Conservation (phyloP, 1,140 invertebrate species). For the Linepithema humile region DNA sequence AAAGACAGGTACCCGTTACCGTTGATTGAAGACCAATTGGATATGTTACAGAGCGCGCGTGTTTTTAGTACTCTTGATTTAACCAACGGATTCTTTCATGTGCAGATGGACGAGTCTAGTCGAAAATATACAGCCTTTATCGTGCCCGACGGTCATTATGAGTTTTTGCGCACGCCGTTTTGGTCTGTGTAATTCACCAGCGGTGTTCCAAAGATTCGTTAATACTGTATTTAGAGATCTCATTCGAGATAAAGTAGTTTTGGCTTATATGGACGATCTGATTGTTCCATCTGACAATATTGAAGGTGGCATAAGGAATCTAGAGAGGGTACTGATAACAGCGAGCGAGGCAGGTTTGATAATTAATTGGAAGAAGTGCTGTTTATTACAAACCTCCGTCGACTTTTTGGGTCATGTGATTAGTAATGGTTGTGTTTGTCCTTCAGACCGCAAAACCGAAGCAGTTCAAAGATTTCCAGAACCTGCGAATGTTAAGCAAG, state of each 20-base stretch:
- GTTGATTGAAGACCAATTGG: constrained; percentile 83
- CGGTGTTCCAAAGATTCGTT: background rate
- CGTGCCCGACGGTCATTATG: background rate
- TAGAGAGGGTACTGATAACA: background rate
- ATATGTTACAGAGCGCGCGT: constrained; percentile 72
- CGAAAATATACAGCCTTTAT: background rate
- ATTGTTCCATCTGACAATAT: background rate
- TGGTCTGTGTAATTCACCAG: background rate
- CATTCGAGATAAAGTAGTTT: background rate
- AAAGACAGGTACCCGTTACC: constrained; percentile 83
- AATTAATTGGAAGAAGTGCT: background rate
- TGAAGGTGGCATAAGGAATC: background rate
- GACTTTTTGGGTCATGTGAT: background rate
- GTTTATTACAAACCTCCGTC: background rate
- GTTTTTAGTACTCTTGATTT: constrained; percentile 73
- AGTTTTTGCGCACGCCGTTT: no score
- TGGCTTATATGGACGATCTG: background rate
- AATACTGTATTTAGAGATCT: background rate
- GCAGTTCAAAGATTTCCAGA: background rate
- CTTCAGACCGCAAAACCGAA: background rate
- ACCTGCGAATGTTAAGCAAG: background rate
- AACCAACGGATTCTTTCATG: background rate
- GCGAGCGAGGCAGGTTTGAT: background rate
- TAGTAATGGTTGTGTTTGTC: background rate
- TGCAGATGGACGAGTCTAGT: background rate